A percentile compares a stretch with the other conserved stretches of the same genome.
Evolutionary conservation across 2,888 invertebrate species (phyloP).

Genomic region (Eledona agricola): DNA sequence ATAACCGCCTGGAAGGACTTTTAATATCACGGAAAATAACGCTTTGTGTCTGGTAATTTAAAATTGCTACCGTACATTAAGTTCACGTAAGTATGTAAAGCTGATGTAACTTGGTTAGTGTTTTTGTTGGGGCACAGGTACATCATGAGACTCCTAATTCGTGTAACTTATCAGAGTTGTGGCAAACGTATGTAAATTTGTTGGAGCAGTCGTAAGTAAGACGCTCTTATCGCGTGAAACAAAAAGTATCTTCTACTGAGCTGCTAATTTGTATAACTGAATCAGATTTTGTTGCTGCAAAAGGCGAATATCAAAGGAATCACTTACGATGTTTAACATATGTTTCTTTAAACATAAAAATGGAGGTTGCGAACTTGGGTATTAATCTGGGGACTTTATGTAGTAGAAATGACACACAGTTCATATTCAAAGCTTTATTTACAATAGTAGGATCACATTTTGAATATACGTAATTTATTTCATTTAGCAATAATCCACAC

Average conservation of each 20-base stretch:
- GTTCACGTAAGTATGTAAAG: slow-evolving; percentile 14
- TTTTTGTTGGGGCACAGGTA: slow-evolving; percentile 20
- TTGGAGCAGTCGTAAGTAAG: slow-evolving; percentile 20
- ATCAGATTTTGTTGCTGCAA: slow-evolving; percentile 10
- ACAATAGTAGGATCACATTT: too few species aligned
- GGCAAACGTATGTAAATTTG: slow-evolving; percentile 28
- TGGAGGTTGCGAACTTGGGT: too few species aligned
- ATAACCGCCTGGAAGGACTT: too few species aligned
- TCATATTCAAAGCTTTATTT: too few species aligned
- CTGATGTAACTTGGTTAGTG: slow-evolving; percentile 13
- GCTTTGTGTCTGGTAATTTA: background rate
- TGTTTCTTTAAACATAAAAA: too few species aligned
- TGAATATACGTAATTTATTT: too few species aligned
- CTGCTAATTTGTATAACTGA: slow-evolving; percentile 18
- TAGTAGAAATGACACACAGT: too few species aligned
- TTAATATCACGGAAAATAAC: too few species aligned
- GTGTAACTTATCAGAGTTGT: slow-evolving; percentile 25
- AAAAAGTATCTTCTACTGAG: slow-evolving; percentile 14
- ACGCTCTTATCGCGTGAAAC: slow-evolving; percentile 17
- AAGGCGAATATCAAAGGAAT: slow-evolving; percentile 9
- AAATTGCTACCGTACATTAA: slow-evolving; percentile 1
- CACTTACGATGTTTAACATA: too few species aligned
- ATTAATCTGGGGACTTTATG: too few species aligned
- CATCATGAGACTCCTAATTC: slow-evolving; percentile 25
- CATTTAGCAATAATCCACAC: too few species aligned